A percentile compares a stretch with the other conserved stretches of the same genome.
Evolutionary conservation across 2,113 vertebrate species (phyloP).

Genomic region (Motacilla tschutschensis): DNA sequence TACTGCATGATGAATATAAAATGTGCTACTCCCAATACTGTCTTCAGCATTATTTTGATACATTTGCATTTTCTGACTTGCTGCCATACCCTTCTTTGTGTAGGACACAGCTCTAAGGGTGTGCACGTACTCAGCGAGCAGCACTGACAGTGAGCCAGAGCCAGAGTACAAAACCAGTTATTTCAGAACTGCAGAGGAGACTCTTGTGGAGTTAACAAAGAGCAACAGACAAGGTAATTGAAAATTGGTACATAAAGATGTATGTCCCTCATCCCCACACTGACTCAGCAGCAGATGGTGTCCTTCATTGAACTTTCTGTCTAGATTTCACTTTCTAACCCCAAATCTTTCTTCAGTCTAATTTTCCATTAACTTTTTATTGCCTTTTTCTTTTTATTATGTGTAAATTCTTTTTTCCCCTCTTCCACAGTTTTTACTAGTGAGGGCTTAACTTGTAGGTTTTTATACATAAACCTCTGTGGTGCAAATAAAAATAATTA

Average conservation of each 20-base stretch:
- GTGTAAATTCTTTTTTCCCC: neutral
- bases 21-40: neutral
- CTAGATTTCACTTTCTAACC: conserved; percentile 11
- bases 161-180: conserved; percentile 45
- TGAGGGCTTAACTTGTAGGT: neutral
- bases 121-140: conserved; percentile 64
- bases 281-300: neutral
- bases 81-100: neutral
- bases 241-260: neutral
- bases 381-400: conserved; percentile 12
- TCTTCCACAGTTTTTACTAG: conserved; percentile 7
- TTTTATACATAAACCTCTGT: neutral
- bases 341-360: conserved; percentile 15
- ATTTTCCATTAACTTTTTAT: conserved; percentile 55
- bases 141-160: conserved; percentile 66
- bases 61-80: neutral
- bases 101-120: conserved; percentile 66
- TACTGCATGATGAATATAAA: neutral
- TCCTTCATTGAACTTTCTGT: conserved; percentile 1
- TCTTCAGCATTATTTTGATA: neutral
- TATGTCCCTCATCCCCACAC: neutral
- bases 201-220: conserved; percentile 56
- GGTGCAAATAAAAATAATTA: conserved; percentile 25
- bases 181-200: conserved; percentile 54
- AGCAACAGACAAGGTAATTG: conserved; percentile 67